Percentiles rank a stretch among this genome's conserved stretches.
Conservation (phyloP, 2,113 vertebrate genomes). For the Phrynocephalus versicolor region DNA sequence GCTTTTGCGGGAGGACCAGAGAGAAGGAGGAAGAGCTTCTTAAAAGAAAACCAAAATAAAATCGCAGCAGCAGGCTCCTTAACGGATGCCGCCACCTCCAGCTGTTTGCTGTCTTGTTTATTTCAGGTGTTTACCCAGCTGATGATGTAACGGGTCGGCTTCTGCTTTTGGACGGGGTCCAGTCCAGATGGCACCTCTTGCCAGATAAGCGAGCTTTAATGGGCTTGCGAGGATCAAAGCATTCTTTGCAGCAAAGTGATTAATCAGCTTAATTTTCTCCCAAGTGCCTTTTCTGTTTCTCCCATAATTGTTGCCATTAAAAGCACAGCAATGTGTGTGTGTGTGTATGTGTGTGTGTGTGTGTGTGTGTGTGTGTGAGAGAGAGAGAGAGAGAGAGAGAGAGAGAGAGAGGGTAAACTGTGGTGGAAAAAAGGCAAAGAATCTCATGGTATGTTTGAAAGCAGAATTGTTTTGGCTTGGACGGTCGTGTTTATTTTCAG, state of each 20-base stretch:
- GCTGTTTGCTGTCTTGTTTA: conserved; percentile 44
- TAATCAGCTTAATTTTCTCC: conserved; percentile 54
- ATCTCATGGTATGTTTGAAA: not conserved
- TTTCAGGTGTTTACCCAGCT: conserved; percentile 69
- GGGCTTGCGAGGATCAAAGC: conserved; percentile 57
- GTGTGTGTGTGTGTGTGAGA: too few species aligned
- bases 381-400: not conserved
- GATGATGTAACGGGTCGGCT: conserved; percentile 5
- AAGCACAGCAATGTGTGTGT: too few species aligned
- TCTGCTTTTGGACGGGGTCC: conserved; percentile 26
- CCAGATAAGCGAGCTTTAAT: conserved; percentile 56
- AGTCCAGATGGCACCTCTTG: conserved; percentile 26
- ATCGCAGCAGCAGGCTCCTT: not conserved
- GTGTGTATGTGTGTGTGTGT: too few species aligned
- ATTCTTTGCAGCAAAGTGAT: conserved; percentile 51
- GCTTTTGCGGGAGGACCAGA: not conserved
- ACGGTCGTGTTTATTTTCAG: not conserved
- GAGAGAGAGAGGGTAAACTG: not conserved
- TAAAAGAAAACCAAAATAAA: too few species aligned
- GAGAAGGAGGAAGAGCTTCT: not conserved
- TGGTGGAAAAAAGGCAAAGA: too few species aligned
- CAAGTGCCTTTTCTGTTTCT: conserved; percentile 49
- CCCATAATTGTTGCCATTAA: conserved; percentile 30
- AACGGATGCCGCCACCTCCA: not conserved
- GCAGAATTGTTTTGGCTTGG: not conserved